phyloP scores from a whole-genome alignment of 2,113 vertebrate genomes.

The Motacilla alba region DNA sequence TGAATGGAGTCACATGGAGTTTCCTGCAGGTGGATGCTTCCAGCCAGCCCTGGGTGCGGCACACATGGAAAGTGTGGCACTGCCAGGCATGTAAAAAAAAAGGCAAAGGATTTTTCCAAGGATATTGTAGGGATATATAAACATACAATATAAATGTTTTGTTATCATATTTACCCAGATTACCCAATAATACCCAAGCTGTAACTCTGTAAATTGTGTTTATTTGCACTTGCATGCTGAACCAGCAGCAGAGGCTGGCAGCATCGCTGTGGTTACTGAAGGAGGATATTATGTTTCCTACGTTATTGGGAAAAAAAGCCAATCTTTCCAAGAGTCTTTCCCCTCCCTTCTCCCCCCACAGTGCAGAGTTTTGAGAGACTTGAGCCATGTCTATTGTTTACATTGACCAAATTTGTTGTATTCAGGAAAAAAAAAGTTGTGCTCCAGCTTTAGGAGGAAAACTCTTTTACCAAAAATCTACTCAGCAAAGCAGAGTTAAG shows the following conservation, averaged over 20 bases:
- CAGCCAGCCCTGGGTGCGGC: background rate
- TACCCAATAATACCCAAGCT: background rate
- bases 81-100: background rate
- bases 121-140: background rate
- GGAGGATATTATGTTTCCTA: background rate
- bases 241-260: background rate
- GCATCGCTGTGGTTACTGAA: background rate
- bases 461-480: background rate
- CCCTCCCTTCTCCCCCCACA: background rate
- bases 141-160: background rate
- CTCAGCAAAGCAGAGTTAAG: background rate
- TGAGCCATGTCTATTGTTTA: background rate
- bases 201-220: background rate
- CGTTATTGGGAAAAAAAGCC: background rate
- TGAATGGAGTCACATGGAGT: background rate
- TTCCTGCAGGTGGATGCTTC: too few relatives aligned
- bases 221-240: background rate
- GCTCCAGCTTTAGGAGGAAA: background rate
- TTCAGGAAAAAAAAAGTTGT: background rate
- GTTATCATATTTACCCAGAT: background rate
- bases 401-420: background rate
- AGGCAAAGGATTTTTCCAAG: background rate
- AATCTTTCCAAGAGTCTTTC: background rate
- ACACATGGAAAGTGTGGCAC: background rate
- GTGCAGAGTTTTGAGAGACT: background rate